Percentiles rank a stretch among this genome's conserved stretches.
phyloP scores from a whole-genome alignment of 2,797 vertebrate species.

The Helostoma temminkii region DNA sequence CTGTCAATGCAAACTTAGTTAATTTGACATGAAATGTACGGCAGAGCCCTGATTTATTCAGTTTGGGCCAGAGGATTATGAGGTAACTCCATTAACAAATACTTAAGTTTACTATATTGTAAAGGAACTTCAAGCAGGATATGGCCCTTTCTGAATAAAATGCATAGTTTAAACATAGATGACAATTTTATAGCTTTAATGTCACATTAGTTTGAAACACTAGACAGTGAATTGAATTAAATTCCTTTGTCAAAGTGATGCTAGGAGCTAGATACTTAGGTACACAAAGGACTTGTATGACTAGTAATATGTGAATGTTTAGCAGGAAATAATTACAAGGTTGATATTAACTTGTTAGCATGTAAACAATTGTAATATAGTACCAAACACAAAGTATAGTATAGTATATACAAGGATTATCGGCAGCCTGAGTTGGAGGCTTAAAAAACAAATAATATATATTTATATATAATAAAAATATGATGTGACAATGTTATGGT shows the following conservation, averaged over 20 bases:
- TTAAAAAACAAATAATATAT: no score
- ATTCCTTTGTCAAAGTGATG: background rate
- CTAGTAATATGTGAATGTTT: background rate
- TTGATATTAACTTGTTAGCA: background rate
- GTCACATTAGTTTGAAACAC: background rate
- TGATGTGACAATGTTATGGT: no score
- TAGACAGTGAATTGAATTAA: background rate
- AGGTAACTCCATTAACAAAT: constrained; percentile 19
- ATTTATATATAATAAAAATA: no score
- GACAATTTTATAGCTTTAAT: background rate
- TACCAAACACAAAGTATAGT: background rate
- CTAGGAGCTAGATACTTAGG: background rate
- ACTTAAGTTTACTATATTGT: background rate
- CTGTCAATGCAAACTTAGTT: constrained; percentile 54
- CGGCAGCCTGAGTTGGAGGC: no score
- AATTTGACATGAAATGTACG: constrained; percentile 20
- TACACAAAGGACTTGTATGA: background rate
- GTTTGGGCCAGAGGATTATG: constrained; percentile 6
- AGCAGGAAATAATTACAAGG: background rate
- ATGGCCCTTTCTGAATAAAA: background rate
- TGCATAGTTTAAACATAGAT: background rate
- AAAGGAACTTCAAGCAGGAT: background rate
- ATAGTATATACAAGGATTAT: no score
- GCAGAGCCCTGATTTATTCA: constrained; percentile 6
- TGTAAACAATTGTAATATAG: background rate